Conservation (phyloP, 2,888 invertebrate species). For the Mesochorus sp. region DNA sequence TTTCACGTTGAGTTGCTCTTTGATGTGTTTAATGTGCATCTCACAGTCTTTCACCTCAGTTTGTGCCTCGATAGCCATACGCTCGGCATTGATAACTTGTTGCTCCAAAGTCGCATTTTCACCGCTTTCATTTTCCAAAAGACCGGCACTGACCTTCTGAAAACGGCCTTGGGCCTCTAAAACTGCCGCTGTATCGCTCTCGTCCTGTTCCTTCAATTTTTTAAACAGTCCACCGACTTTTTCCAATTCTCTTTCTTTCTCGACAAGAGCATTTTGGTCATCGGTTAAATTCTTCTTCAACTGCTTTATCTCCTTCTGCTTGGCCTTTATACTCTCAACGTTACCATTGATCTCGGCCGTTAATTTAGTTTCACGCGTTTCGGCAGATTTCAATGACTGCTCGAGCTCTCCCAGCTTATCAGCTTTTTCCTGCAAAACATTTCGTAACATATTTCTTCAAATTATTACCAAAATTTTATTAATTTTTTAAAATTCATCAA, state of each 20-base stretch:
- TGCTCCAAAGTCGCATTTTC: slow-evolving; percentile 93
- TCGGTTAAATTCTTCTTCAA: slow-evolving; percentile 87
- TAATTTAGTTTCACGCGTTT: slow-evolving; percentile 87
- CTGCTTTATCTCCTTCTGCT: slow-evolving; percentile 87
- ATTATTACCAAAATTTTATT: neutral
- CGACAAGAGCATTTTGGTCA: slow-evolving; percentile 86
- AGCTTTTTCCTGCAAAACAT: slow-evolving; percentile 88
- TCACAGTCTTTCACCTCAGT: slow-evolving; percentile 90
- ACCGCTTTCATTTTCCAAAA: slow-evolving; percentile 90
- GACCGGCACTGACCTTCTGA: slow-evolving; percentile 93
- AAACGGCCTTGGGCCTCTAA: slow-evolving; percentile 89
- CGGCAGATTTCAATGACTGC: slow-evolving; percentile 85
- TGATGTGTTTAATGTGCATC: slow-evolving; percentile 88
- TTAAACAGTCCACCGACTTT: slow-evolving; percentile 87
- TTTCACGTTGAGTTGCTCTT: slow-evolving; percentile 86
- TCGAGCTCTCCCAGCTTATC: slow-evolving; percentile 87
- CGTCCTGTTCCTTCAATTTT: slow-evolving; percentile 87
- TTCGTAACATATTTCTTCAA: too few species aligned
- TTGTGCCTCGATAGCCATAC: slow-evolving; percentile 88
- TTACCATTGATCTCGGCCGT: slow-evolving; percentile 86
- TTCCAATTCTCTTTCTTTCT: slow-evolving; percentile 85
- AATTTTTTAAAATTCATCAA: slow-evolving; percentile 5
- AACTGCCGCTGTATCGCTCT: slow-evolving; percentile 87
- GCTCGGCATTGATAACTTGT: slow-evolving; percentile 93
- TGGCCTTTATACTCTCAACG: slow-evolving; percentile 86